Evolutionary conservation across 1,140 invertebrate species (phyloP).

Genomic region (Diorhabda sublineata): DNA sequence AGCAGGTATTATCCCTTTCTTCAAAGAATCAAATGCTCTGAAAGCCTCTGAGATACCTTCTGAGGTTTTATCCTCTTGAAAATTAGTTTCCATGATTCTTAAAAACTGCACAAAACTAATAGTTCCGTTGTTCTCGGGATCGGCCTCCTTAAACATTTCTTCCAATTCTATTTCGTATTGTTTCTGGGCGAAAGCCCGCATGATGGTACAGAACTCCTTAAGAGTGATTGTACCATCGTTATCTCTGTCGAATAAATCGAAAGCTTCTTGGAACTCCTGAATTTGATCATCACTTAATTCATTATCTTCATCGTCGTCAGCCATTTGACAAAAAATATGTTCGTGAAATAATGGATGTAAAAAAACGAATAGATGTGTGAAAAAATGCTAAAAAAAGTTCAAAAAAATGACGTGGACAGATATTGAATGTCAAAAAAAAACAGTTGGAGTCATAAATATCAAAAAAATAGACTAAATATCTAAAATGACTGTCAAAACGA

Average conservation of each 20-base stretch:
- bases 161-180: neutral
- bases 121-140: neutral
- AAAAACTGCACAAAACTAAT: neutral
- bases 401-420: too few species aligned
- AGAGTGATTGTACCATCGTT: neutral
- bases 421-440: too few species aligned
- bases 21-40: neutral
- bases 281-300: neutral
- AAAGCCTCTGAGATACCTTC: neutral
- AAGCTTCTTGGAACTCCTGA: neutral
- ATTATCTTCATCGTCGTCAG: neutral
- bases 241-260: slow-evolving; percentile 1
- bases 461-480: too few species aligned
- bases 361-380: too few species aligned
- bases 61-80: neutral
- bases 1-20: neutral
- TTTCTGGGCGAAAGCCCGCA: neutral
- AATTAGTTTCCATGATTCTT: neutral
- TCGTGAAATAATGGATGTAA: too few species aligned
- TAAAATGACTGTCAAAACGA: too few species aligned
- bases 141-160: neutral
- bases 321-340: neutral
- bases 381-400: too few species aligned
- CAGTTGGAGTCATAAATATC: too few species aligned
- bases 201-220: neutral